Evolutionary conservation across 2,888 invertebrate species (phyloP).

Genomic region (Callosobruchus maculatus): DNA sequence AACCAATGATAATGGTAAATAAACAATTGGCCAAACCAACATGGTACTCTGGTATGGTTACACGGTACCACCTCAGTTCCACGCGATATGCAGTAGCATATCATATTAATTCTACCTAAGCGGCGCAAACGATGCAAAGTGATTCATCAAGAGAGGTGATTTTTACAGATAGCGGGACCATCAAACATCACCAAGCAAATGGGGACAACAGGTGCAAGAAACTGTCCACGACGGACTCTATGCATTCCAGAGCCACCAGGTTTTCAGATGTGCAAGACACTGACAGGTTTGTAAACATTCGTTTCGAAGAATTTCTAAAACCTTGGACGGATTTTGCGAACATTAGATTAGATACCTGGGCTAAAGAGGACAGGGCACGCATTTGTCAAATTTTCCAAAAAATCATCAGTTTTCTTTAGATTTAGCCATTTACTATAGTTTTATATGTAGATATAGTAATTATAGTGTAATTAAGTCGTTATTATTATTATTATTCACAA

Average conservation of each 20-base stretch:
- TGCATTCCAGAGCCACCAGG: constrained; percentile 41
- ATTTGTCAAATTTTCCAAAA: no score
- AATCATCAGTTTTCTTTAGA: no score
- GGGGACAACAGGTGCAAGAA: constrained; percentile 46
- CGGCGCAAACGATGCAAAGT: not conserved
- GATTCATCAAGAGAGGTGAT: constrained; percentile 16
- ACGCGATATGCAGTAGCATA: not conserved
- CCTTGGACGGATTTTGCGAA: not conserved
- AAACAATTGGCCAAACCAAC: not conserved
- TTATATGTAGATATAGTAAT: no score
- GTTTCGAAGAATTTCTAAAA: not conserved
- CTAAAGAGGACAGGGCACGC: no score
- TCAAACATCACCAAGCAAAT: constrained; percentile 36
- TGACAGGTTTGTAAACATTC: not conserved
- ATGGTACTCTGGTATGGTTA: not conserved
- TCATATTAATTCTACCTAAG: not conserved
- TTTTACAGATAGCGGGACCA: constrained; percentile 43
- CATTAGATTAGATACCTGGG: no score
- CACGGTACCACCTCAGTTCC: not conserved
- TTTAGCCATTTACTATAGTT: no score
- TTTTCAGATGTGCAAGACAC: constrained; percentile 32
- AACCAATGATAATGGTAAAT: not conserved
- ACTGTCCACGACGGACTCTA: constrained; percentile 46
- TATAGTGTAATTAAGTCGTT: no score
- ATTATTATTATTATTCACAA: no score